Conservation (phyloP, 2,888 invertebrate species). For the Parnassius smintheus region DNA sequence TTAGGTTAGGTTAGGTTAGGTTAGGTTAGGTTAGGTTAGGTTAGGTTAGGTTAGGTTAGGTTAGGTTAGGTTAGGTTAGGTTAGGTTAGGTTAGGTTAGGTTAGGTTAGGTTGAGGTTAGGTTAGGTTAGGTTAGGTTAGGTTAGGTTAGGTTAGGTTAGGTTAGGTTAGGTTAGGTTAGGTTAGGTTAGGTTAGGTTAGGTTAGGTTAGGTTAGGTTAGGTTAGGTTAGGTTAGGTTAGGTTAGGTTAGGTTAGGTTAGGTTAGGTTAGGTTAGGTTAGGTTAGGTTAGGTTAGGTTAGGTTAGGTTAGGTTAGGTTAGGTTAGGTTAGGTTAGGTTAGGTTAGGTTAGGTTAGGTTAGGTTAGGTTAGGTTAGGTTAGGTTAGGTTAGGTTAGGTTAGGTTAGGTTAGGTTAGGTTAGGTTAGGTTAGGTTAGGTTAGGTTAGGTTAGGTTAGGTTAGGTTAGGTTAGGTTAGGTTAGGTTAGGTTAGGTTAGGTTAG, state of each 20-base stretch:
- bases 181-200: slow-evolving; percentile 36
- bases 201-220: slow-evolving; percentile 36
- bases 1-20: slow-evolving; percentile 31
- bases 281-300: slow-evolving; percentile 8
- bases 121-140: slow-evolving; percentile 38
- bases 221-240: slow-evolving; percentile 34
- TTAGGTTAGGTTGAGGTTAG: slow-evolving; percentile 37
- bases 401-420: slow-evolving; percentile 32
- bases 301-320: slow-evolving; percentile 18
- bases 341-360: slow-evolving; percentile 8
- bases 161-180: slow-evolving; percentile 39
- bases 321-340: slow-evolving; percentile 9
- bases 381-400: slow-evolving; percentile 24
- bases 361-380: slow-evolving; percentile 6
- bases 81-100: slow-evolving; percentile 39
- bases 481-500: slow-evolving; percentile 30
- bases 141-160: slow-evolving; percentile 37
- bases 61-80: slow-evolving; percentile 39
- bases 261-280: slow-evolving; percentile 28
- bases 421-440: slow-evolving; percentile 15
- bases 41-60: slow-evolving; percentile 36
- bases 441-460: slow-evolving; percentile 21
- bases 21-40: slow-evolving; percentile 33
- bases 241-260: slow-evolving; percentile 39
- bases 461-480: slow-evolving; percentile 30